Conservation (phyloP, 2,797 vertebrate species). For the Tangara arthus region DNA sequence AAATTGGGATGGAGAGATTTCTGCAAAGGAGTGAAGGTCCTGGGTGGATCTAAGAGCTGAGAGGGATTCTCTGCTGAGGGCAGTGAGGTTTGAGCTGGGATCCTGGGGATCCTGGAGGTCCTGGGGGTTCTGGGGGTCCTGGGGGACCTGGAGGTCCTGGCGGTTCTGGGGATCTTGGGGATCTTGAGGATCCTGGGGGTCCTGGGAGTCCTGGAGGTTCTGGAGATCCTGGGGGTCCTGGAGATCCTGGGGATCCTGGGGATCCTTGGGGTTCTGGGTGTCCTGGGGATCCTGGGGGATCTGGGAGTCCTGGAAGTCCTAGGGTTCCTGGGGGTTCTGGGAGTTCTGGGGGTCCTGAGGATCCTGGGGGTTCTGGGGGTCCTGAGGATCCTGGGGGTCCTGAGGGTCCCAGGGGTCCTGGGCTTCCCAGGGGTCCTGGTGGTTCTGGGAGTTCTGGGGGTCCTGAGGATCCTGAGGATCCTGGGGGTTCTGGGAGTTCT, state of each 20-base stretch:
- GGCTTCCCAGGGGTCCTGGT: rapidly evolving
- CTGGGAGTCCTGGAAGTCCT: rapidly evolving
- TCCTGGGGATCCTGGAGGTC: rapidly evolving
- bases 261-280: rapidly evolving
- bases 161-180: neutral
- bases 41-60: rapidly evolving
- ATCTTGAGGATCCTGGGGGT: rapidly evolving
- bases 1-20: rapidly evolving
- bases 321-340: too few species aligned
- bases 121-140: rapidly evolving
- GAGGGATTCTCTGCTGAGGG: neutral
- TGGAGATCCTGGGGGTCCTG: rapidly evolving
- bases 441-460: rapidly evolving
- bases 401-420: rapidly evolving
- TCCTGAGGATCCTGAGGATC: rapidly evolving
- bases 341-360: rapidly evolving
- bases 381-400: neutral
- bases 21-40: neutral
- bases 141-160: rapidly evolving
- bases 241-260: rapidly evolving
- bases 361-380: neutral
- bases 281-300: rapidly evolving
- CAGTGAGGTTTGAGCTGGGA: neutral
- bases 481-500: rapidly evolving
- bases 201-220: rapidly evolving